phyloP scores from a whole-genome alignment of 2,113 vertebrate species.

The Gopherus flavomarginatus region DNA sequence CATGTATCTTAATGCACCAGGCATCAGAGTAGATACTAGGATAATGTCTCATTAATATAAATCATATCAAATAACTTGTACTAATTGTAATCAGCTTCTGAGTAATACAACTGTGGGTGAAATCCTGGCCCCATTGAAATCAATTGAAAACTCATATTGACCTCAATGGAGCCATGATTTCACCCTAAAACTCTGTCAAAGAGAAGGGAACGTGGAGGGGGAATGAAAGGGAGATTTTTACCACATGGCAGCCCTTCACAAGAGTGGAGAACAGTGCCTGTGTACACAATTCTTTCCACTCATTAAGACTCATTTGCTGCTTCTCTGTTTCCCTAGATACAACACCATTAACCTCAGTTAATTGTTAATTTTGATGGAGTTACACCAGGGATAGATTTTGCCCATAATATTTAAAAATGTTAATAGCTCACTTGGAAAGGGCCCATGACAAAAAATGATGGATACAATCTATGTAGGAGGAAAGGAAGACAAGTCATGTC shows the following conservation, averaged over 20 bases:
- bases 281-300: neutral
- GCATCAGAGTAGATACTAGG: neutral
- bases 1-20: neutral
- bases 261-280: neutral
- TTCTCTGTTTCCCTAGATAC: neutral
- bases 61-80: neutral
- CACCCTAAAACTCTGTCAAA: neutral
- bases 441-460: neutral
- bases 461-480: neutral
- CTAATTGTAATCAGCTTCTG: neutral
- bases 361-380: conserved; percentile 1
- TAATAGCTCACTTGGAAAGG: neutral
- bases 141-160: neutral
- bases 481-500: neutral
- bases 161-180: neutral
- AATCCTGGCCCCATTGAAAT: neutral
- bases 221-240: neutral
- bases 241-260: fast-evolving
- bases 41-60: neutral
- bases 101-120: neutral
- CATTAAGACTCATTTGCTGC: neutral
- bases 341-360: conserved; percentile 37
- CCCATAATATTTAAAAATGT: neutral
- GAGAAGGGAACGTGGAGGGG: neutral
- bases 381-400: neutral